Evolutionary conservation across 2,113 vertebrate species (phyloP).

Genomic region (Cheirogaleus medius): DNA sequence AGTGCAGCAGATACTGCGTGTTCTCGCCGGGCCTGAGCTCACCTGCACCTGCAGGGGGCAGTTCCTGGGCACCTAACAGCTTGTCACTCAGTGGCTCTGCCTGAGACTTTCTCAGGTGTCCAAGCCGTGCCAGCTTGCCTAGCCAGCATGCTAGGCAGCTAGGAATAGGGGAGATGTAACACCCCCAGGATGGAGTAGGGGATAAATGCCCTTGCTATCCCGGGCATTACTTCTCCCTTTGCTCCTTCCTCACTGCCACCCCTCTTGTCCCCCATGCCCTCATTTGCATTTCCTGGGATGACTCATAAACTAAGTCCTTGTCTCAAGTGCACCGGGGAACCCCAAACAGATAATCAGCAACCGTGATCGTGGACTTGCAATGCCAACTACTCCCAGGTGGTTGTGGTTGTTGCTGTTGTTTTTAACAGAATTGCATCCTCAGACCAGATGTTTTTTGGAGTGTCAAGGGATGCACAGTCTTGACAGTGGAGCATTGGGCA

Average conservation of each 20-base stretch:
- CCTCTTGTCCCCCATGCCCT: neutral
- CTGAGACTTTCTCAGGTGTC: neutral
- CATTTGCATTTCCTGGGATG: neutral
- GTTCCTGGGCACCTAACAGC: neutral
- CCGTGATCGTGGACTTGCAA: neutral
- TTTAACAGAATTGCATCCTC: neutral
- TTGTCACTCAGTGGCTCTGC: neutral
- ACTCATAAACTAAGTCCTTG: neutral
- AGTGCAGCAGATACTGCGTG: fast-evolving
- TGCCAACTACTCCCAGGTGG: too few species aligned
- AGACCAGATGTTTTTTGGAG: neutral
- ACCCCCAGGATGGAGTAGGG: too few species aligned
- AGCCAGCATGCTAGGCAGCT: neutral
- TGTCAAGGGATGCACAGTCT: neutral
- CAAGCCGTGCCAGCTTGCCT: neutral
- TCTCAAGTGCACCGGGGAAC: neutral
- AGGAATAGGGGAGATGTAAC: neutral
- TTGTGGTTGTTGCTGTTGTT: neutral
- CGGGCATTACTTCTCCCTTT: neutral
- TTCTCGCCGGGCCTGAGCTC: neutral
- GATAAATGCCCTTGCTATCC: neutral
- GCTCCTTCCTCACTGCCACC: neutral
- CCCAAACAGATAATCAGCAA: neutral
- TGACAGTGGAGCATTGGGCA: neutral
- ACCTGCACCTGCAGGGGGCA: neutral